Conservation (phyloP, 2,888 invertebrate species). For the Embidobia sp. region DNA sequence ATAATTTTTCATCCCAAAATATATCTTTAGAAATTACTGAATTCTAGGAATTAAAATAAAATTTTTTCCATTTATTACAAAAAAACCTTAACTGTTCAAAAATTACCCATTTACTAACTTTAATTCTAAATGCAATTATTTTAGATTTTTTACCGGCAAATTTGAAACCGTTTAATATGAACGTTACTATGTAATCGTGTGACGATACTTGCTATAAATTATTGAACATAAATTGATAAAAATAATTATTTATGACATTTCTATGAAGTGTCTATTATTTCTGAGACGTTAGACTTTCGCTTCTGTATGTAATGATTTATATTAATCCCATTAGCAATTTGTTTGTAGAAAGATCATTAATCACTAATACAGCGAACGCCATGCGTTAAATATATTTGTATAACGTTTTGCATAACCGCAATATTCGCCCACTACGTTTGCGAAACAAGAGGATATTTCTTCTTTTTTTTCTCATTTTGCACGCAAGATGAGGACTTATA, state of each 20-base stretch:
- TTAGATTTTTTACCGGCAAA: no score
- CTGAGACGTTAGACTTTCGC: conserved; percentile 24
- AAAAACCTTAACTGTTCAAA: no score
- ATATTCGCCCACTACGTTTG: conserved; percentile 48
- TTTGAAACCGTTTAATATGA: no score
- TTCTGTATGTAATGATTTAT: conserved; percentile 45
- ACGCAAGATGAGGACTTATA: conserved; percentile 32
- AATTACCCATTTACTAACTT: no score
- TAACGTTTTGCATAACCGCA: conserved; percentile 46
- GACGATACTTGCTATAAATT: conserved; percentile 17
- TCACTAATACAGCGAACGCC: conserved; percentile 16
- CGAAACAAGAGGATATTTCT: conserved; percentile 48
- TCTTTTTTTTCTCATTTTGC: conserved; percentile 37
- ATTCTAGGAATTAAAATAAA: no score
- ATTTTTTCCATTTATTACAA: no score
- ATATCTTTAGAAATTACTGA: no score
- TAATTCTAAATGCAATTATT: no score
- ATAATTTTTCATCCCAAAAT: no score
- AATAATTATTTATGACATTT: conserved; percentile 25
- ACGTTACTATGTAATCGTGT: neutral
- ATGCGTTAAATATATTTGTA: conserved; percentile 45
- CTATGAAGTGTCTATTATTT: conserved; percentile 29
- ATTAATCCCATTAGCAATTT: conserved; percentile 45
- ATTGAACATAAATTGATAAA: conserved; percentile 7
- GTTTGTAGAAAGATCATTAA: conserved; percentile 44